Evolutionary conservation across 2,113 vertebrate genomes (phyloP), one percentile per base, ranked within the genome.

Genomic region (Manacus vitellinus): DNA sequence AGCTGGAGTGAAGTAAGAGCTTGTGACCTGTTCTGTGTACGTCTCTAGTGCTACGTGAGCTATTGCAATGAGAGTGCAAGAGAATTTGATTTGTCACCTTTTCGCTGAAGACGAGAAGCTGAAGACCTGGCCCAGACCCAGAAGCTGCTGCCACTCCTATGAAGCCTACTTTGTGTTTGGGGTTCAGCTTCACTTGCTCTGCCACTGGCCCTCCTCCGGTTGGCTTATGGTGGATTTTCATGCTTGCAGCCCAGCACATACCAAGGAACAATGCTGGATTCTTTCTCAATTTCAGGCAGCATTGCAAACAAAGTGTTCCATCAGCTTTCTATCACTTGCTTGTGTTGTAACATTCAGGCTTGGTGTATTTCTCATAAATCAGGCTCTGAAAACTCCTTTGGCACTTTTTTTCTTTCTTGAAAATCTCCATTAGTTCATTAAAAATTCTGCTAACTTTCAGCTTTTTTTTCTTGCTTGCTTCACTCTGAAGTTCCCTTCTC

Each of bases 341-440:
- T 70, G 33, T 58, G 54, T 70, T 73, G 58, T 67, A 88, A 80
- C 24, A 19, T 70, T 58, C 2, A 1, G 61, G 33, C 33, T 95
- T 62, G 68, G 14, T 39, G 7, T 85, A 55, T 76, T 94, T 90
- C 54, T 90, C 31, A 81, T 84, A 89, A 94, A 74, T 25, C n/a
- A 58, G 49, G 68, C 59, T 66, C 73, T 81, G 35, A 80, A 86
- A 92, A 52, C 27, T 94, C 51, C 35, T 65, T 81, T 39, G 47
- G 14, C 68, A 30, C 47, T 61, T 13, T 41, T 85, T 92, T 80
- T 84, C 47, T 19, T 67, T 63, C 66, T 71, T 58, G 43, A 91
- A 92, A 94, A 80, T 62, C 66, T 59, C 15, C 52, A 46, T 61
- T 44, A 47, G 47, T 58, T 68, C 46, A 77, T 84, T 88, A 79